phyloP scores from a whole-genome alignment of 2,797 vertebrate genomes.

The Esox masquinongy region DNA sequence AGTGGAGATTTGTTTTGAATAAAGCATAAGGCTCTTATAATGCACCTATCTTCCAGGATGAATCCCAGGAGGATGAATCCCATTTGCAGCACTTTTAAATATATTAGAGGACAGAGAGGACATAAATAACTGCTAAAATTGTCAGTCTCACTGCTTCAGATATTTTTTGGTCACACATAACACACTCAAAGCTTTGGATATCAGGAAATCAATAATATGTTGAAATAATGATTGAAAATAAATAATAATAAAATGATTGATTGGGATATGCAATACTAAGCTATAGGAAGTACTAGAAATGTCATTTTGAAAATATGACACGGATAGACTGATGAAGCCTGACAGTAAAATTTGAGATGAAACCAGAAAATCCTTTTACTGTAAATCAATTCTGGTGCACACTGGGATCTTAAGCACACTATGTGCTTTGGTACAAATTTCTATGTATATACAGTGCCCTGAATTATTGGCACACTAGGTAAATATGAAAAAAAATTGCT shows the following conservation, averaged over 20 bases:
- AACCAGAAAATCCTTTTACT: slow-evolving; percentile 55
- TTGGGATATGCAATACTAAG: slow-evolving; percentile 44
- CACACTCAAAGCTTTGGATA: slow-evolving; percentile 60
- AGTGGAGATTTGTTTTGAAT: slow-evolving; percentile 4
- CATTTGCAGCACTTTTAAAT: too few relatives aligned
- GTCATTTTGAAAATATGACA: slow-evolving; percentile 66
- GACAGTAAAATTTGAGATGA: slow-evolving; percentile 65
- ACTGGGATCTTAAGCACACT: slow-evolving; percentile 36
- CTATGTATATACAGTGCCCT: too few relatives aligned
- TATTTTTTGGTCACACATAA: slow-evolving; percentile 27
- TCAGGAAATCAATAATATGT: slow-evolving; percentile 53
- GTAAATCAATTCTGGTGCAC: slow-evolving; percentile 58
- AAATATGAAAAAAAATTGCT: too few relatives aligned
- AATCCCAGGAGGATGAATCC: too few relatives aligned
- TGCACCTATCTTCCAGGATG: too few relatives aligned
- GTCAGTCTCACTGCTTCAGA: slow-evolving; percentile 50
- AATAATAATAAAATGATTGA: slow-evolving; percentile 19
- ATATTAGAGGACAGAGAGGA: slow-evolving; percentile 35
- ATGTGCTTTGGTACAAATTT: too few relatives aligned
- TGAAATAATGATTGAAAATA: slow-evolving; percentile 50
- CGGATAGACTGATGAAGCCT: slow-evolving; percentile 40
- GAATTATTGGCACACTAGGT: too few relatives aligned
- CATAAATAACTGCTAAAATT: slow-evolving; percentile 55
- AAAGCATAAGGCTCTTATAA: too few relatives aligned
- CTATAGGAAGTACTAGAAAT: slow-evolving; percentile 42